A percentile compares a stretch with the other conserved stretches of the same genome.
Evolutionary conservation across 2,888 invertebrate genomes (phyloP).

Genomic region (Xiphydria camelus): DNA sequence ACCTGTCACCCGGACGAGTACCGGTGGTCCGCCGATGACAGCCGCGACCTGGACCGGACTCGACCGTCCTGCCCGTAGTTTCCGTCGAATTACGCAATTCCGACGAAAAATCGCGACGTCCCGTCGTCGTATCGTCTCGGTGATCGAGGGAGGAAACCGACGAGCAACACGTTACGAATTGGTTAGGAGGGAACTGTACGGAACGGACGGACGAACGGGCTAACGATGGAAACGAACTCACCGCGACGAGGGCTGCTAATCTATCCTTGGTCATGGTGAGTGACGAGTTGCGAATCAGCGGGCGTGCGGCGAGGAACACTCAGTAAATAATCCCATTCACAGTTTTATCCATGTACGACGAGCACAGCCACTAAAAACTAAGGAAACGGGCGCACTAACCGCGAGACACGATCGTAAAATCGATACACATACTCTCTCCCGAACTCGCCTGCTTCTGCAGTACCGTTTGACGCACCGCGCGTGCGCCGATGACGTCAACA

Average conservation of each 20-base stretch:
- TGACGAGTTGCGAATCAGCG: constrained; percentile 39
- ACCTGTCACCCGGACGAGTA: constrained; percentile 28
- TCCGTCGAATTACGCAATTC: no score
- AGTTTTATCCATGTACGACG: constrained; percentile 73
- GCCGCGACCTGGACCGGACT: constrained; percentile 5
- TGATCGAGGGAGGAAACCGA: constrained; percentile 4
- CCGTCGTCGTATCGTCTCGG: no score
- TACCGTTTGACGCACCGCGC: constrained; percentile 62
- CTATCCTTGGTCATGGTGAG: constrained; percentile 90
- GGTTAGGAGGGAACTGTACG: neutral
- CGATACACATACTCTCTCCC: constrained; percentile 79
- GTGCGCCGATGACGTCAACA: constrained; percentile 59
- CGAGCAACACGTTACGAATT: constrained; percentile 16
- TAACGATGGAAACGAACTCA: constrained; percentile 60
- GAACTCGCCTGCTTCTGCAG: constrained; percentile 68
- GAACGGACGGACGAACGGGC: constrained; percentile 1
- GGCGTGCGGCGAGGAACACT: constrained; percentile 46
- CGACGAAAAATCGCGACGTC: no score
- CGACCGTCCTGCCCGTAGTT: no score
- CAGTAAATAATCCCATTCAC: constrained; percentile 71
- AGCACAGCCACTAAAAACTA: constrained; percentile 67
- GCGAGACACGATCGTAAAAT: constrained; percentile 71
- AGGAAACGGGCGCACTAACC: constrained; percentile 57
- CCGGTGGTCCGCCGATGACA: constrained; percentile 7
- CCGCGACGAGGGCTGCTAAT: constrained; percentile 95